Conservation (phyloP, 1,140 invertebrate genomes). For the Eriosoma lanigerum region DNA sequence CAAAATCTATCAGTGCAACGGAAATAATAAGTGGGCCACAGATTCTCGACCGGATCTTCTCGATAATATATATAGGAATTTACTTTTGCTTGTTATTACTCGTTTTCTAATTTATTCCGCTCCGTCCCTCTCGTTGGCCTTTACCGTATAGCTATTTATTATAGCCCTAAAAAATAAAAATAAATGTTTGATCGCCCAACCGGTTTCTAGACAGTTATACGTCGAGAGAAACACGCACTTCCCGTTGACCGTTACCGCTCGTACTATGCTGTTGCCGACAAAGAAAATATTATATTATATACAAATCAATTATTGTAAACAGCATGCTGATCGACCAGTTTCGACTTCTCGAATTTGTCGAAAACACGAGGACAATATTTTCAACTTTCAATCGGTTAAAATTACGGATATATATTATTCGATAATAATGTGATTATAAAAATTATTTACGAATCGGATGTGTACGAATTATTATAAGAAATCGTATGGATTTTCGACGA, state of each 20-base stretch:
- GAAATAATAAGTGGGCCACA: constrained; percentile 42
- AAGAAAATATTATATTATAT: not conserved
- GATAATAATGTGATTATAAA: not conserved
- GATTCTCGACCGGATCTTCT: constrained; percentile 45
- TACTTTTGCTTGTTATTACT: constrained; percentile 49
- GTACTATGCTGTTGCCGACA: not conserved
- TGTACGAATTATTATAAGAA: no score
- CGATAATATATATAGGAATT: constrained; percentile 33
- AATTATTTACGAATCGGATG: not conserved
- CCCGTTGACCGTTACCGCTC: constrained; percentile 14
- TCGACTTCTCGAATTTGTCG: not conserved
- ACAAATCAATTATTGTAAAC: not conserved
- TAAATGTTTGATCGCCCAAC: constrained; percentile 24
- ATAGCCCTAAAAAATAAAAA: constrained; percentile 36
- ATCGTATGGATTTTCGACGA: no score
- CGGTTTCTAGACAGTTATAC: constrained; percentile 12
- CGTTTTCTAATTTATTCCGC: constrained; percentile 47
- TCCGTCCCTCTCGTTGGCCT: constrained; percentile 24
- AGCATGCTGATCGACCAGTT: not conserved
- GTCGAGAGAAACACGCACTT: constrained; percentile 20
- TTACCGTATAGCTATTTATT: constrained; percentile 36
- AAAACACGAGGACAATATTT: not conserved
- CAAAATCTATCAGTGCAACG: not conserved
- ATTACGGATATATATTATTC: no score
- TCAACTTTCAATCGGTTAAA: not conserved